Evolutionary conservation across 2,797 vertebrate genomes (phyloP), one percentile per base, ranked within the genome.

Genomic region (Sylvilagus floridanus): DNA sequence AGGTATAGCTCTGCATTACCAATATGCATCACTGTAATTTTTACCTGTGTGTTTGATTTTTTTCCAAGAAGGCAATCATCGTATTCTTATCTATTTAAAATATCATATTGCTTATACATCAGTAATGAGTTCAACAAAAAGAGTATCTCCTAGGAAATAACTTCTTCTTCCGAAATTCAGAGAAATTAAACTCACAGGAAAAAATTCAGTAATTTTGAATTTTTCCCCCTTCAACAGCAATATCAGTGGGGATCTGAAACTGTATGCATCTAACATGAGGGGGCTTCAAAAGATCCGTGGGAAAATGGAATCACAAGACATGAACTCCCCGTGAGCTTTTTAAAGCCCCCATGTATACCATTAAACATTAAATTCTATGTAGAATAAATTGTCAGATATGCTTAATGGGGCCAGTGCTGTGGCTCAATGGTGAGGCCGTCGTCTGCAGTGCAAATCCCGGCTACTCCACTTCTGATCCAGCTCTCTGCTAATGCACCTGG

Each of bases 11-110:
- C 89, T 82, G 13, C 65, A 69, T 81, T 24, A 81, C 35, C 5
- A 76, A 69, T 54, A 81, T 57, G 52, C 94, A 84, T 84, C 84
- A 89, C 1, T 87, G 28, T 13, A 69, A 77, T 54, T 81, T 90
- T 78, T 86, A 28, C 69, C 50, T 63, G 30, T 75, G 12, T 81
- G 26, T 60, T 88, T 83, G 47, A 69, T 52, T 84, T 95, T 95
- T 95, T 95, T 84, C 69, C 65, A 84, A 77, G 75, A 91, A 81
- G 9, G 10, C 65, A 89, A 93, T 88, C n/a, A 66, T 68, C 65
- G 65, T n/a, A 88, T 14, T 81, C 9, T 76, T 16, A 92, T 78
- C 37, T 73, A 94, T 84, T 57, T 60, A 89, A 93, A 97, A 95
- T 42, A 14, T 60, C 16, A 60, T 37, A 91, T 37, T 42, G 28